Evolutionary conservation across 2,888 invertebrate genomes (phyloP).

Genomic region (Lottia gigantea): DNA sequence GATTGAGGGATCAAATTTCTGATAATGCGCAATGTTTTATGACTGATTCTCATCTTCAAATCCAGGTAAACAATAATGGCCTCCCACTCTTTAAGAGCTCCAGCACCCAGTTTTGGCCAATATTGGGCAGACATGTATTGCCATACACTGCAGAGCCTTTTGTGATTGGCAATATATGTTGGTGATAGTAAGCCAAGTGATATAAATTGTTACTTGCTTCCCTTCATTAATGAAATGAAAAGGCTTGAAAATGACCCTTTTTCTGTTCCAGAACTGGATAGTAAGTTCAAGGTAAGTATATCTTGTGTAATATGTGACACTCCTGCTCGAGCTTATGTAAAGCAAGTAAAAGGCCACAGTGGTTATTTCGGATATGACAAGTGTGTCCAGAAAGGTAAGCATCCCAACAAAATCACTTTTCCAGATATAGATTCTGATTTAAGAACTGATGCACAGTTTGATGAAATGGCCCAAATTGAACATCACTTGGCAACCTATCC

Average conservation of each 20-base stretch:
- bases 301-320: slow-evolving; percentile 51
- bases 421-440: slow-evolving; percentile 25
- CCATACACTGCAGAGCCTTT: slow-evolving; percentile 21
- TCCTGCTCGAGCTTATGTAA: slow-evolving; percentile 52
- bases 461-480: slow-evolving; percentile 30
- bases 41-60: neutral
- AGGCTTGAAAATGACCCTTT: slow-evolving; percentile 15
- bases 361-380: slow-evolving; percentile 55
- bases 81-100: slow-evolving; percentile 29
- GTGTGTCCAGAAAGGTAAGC: slow-evolving; percentile 36
- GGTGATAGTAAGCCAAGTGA: slow-evolving; percentile 26
- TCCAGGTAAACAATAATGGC: slow-evolving; percentile 30
- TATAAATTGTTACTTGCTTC: slow-evolving; percentile 23
- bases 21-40: neutral
- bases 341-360: slow-evolving; percentile 45
- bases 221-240: slow-evolving; percentile 25
- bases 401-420: slow-evolving; percentile 31
- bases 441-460: slow-evolving; percentile 35
- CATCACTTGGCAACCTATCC: slow-evolving; percentile 36
- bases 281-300: slow-evolving; percentile 23
- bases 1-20: neutral
- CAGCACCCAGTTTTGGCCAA: slow-evolving; percentile 28
- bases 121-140: slow-evolving; percentile 18
- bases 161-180: slow-evolving; percentile 27
- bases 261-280: neutral